These are phyloP conservation scores for Verasper variegatus DNA, from an alignment of 2,113 vertebrate genomes.

Conservation along the genomic window DNA sequence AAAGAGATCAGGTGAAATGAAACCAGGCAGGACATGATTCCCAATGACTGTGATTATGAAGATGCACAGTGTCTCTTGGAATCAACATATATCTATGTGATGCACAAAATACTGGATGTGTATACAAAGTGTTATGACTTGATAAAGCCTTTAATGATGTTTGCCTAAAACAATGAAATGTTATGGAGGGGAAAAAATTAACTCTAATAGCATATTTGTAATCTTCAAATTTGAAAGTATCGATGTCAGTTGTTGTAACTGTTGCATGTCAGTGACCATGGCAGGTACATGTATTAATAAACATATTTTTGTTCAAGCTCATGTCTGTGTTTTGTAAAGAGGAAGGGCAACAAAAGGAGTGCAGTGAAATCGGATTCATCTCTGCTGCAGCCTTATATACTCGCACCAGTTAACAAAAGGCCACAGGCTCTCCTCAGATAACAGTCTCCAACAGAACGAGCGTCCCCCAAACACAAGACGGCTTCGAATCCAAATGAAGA, in stretches of 20 bases:
- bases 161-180: constrained; percentile 23
- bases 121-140: no score
- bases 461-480: constrained; percentile 13
- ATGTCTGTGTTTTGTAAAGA: constrained; percentile 1
- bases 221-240: constrained; percentile 27
- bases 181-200: constrained; percentile 10
- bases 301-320: constrained; percentile 52
- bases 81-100: no score
- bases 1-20: no score
- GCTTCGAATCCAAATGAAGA: constrained; percentile 36
- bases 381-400: background rate
- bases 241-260: constrained; percentile 54
- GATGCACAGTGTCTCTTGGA: no score
- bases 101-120: background rate
- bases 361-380: background rate
- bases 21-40: no score
- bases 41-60: no score
- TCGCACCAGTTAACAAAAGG: constrained; percentile 21
- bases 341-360: background rate
- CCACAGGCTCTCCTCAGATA: constrained; percentile 33
- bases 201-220: constrained; percentile 42
- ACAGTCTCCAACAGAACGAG: constrained; percentile 17
- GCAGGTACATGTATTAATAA: constrained; percentile 72
- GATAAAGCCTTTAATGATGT: constrained; percentile 13
- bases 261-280: constrained; percentile 57